Conservation (phyloP, 2,113 vertebrate genomes). For the Blennius ocellaris region DNA sequence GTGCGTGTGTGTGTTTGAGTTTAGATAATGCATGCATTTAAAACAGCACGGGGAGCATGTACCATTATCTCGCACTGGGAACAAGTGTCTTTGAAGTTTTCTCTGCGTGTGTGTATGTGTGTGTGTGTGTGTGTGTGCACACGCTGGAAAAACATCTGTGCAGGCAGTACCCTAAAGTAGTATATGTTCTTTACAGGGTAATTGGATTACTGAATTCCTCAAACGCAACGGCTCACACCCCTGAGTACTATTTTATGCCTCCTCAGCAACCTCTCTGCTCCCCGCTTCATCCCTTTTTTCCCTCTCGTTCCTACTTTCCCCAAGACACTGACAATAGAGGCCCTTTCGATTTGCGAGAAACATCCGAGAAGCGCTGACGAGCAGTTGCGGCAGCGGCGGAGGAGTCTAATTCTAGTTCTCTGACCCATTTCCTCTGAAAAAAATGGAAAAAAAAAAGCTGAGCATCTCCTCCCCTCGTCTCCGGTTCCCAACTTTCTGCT, state of each 20-base stretch:
- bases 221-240: conserved; percentile 61
- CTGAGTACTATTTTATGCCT: conserved; percentile 75
- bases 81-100: conserved; percentile 70
- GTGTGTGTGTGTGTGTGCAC: conserved; percentile 28
- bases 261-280: conserved; percentile 69
- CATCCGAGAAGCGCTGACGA: conserved; percentile 60
- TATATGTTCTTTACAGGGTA: conserved; percentile 72
- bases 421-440: conserved; percentile 71
- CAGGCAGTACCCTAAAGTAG: conserved; percentile 68
- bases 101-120: conserved; percentile 7
- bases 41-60: conserved; percentile 52
- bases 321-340: conserved; percentile 69
- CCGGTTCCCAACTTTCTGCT: conserved; percentile 14
- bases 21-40: conserved; percentile 48
- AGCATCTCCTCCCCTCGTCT: conserved; percentile 34
- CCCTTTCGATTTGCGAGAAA: conserved; percentile 63
- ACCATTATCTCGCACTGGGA: conserved; percentile 51
- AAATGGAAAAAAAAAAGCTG: not conserved
- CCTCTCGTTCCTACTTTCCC: conserved; percentile 71
- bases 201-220: conserved; percentile 81
- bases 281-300: conserved; percentile 47
- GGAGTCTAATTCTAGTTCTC: conserved; percentile 62
- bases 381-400: conserved; percentile 33
- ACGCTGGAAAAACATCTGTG: conserved; percentile 58
- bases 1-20: conserved; percentile 35